Percentiles rank a stretch among this genome's conserved stretches.
Conservation (phyloP, 2,888 invertebrate species). For the Euclidia mi region DNA sequence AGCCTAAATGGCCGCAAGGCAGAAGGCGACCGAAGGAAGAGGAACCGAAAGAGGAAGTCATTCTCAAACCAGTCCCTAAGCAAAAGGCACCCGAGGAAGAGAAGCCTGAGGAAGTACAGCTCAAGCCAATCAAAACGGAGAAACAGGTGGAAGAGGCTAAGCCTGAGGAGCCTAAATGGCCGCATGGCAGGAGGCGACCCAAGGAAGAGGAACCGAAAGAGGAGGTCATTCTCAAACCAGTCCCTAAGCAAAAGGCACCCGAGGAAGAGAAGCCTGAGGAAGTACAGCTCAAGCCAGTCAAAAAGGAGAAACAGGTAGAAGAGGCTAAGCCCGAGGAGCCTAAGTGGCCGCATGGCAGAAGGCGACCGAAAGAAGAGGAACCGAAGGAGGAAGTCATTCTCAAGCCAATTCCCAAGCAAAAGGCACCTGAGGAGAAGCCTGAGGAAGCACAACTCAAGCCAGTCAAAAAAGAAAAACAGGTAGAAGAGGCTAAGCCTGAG, state of each 20-base stretch:
- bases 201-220: conserved; percentile 70
- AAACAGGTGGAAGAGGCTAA: conserved; percentile 60
- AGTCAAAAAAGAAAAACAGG: conserved; percentile 62
- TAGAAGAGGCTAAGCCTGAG: conserved; percentile 75
- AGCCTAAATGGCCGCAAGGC: neutral
- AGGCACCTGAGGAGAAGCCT: conserved; percentile 77
- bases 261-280: conserved; percentile 85
- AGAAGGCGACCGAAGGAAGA: conserved; percentile 49
- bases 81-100: conserved; percentile 63
- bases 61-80: conserved; percentile 63
- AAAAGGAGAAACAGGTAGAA: conserved; percentile 50
- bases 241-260: conserved; percentile 76
- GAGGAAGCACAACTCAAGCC: conserved; percentile 72
- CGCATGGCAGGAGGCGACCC: conserved; percentile 21
- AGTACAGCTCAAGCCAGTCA: conserved; percentile 76
- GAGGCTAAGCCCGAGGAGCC: conserved; percentile 76
- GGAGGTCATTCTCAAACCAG: conserved; percentile 61
- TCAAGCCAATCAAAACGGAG: conserved; percentile 60
- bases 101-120: conserved; percentile 61
- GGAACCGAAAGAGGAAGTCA: conserved; percentile 67
- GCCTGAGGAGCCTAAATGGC: conserved; percentile 68
- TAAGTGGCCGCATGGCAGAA: conserved; percentile 49
- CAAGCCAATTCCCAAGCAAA: conserved; percentile 65
- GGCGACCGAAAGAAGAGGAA: conserved; percentile 63
- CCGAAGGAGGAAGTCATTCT: conserved; percentile 73